These are phyloP conservation scores for Drosophila paranaensis DNA, from an alignment of 2,888 invertebrate genomes.

Conservation along the genomic window DNA sequence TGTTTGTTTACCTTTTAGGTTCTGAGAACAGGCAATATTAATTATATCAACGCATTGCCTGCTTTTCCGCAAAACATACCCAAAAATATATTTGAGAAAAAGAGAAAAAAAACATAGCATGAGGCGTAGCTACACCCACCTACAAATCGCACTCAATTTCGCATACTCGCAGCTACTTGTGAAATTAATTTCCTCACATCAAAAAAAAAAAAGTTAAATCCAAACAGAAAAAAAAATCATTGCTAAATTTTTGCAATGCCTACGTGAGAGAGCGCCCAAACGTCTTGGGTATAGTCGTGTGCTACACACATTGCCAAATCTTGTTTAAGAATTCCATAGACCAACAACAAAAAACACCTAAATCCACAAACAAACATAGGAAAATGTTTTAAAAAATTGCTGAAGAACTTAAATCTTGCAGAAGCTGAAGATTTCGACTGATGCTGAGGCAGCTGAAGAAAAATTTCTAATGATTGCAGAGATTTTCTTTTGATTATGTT, in stretches of 20 bases:
- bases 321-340: slow-evolving; percentile 32
- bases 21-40: slow-evolving; percentile 70
- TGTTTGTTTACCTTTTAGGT: slow-evolving; percentile 59
- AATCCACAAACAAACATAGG: slow-evolving; percentile 33
- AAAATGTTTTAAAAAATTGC: slow-evolving; percentile 6
- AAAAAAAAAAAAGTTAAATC: slow-evolving; percentile 19
- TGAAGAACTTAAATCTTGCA: not conserved
- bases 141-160: slow-evolving; percentile 37
- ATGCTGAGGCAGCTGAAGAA: not conserved
- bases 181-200: slow-evolving; percentile 53
- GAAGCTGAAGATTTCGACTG: not conserved
- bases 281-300: slow-evolving; percentile 33
- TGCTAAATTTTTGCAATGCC: slow-evolving; percentile 63
- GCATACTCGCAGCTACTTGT: slow-evolving; percentile 42
- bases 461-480: not conserved
- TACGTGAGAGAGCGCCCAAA: slow-evolving; percentile 46
- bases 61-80: slow-evolving; percentile 62
- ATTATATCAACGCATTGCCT: slow-evolving; percentile 58
- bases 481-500: not conserved
- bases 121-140: slow-evolving; percentile 26
- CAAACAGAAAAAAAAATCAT: slow-evolving; percentile 42
- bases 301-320: slow-evolving; percentile 38
- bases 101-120: too few species aligned
- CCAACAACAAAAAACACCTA: not conserved
- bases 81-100: slow-evolving; percentile 3